These are phyloP conservation scores for Drosophila ustulata DNA, from an alignment of 2,888 invertebrate species.

Conservation along the genomic window DNA sequence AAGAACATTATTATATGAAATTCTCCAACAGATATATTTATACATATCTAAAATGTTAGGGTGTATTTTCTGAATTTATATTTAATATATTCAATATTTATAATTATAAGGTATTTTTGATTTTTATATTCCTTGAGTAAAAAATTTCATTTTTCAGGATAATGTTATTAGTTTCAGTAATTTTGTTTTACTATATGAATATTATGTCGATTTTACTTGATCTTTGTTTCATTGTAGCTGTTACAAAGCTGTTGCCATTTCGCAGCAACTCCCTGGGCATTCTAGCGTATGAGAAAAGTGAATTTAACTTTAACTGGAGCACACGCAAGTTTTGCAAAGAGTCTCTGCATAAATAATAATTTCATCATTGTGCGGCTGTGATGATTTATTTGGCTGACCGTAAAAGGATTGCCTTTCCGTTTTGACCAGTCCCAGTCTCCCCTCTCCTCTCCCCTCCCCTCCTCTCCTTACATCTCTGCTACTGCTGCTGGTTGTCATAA, in stretches of 20 bases:
- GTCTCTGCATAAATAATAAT: conserved; percentile 82
- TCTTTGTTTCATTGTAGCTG: too few species aligned
- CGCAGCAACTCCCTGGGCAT: background rate
- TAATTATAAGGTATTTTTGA: too few species aligned
- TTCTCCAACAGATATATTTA: too few species aligned
- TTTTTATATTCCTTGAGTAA: too few species aligned
- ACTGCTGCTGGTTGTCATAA: conserved; percentile 73
- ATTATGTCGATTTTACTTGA: too few species aligned
- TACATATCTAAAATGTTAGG: too few species aligned
- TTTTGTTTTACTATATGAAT: too few species aligned
- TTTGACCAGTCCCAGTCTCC: conserved; percentile 46
- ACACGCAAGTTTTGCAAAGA: conserved; percentile 54
- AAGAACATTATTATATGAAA: too few species aligned
- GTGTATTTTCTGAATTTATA: too few species aligned
- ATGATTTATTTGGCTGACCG: conserved; percentile 82
- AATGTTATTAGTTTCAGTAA: too few species aligned
- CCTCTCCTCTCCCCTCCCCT: conserved; percentile 12
- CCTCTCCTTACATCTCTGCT: conserved; percentile 7
- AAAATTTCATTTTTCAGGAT: too few species aligned
- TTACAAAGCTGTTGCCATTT: background rate
- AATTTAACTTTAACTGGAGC: conserved; percentile 80
- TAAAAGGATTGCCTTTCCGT: conserved; percentile 72
- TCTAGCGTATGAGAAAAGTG: conserved; percentile 57
- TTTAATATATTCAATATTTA: too few species aligned
- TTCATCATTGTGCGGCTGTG: conserved; percentile 82